These are phyloP conservation scores for Phaenicophaeus curvirostris DNA, from an alignment of 2,797 vertebrate genomes.

Conservation along the genomic window DNA sequence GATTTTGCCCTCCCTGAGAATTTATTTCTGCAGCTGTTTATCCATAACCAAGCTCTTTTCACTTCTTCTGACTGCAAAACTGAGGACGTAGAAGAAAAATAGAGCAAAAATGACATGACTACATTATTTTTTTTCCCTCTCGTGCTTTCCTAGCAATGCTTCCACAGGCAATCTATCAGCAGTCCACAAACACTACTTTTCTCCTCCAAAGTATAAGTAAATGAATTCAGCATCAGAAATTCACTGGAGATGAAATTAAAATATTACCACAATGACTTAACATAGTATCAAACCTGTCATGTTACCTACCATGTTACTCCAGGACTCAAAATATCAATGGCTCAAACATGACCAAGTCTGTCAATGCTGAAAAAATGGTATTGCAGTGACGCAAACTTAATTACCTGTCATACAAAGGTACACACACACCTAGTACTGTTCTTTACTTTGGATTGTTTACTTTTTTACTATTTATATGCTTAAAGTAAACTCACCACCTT, in stretches of 20 bases:
- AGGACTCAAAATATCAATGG: not conserved
- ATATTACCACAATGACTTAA: not conserved
- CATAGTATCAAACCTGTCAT: not conserved
- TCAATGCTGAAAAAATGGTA: not conserved
- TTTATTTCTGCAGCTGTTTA: not conserved
- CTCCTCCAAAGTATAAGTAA: not conserved
- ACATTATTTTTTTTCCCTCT: not conserved
- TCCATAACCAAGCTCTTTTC: not conserved
- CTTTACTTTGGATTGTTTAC: not conserved
- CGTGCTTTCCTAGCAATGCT: not conserved
- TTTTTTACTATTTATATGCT: not conserved
- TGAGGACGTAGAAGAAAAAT: not conserved
- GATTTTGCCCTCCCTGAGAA: not conserved
- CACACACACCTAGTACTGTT: not conserved
- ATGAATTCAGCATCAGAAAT: not conserved
- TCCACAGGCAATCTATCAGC: not conserved
- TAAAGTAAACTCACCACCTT: not conserved
- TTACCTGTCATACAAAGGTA: not conserved
- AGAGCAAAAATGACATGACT: not conserved
- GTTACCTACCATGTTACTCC: not conserved
- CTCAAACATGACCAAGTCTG: not conserved
- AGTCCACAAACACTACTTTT: not conserved
- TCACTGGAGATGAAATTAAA: not conserved
- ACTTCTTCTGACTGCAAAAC: not conserved
- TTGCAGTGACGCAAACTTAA: not conserved